Base-by-base conservation (phyloP, 2,797 vertebrate species). In the Pantherophis vulpinus region DNA sequence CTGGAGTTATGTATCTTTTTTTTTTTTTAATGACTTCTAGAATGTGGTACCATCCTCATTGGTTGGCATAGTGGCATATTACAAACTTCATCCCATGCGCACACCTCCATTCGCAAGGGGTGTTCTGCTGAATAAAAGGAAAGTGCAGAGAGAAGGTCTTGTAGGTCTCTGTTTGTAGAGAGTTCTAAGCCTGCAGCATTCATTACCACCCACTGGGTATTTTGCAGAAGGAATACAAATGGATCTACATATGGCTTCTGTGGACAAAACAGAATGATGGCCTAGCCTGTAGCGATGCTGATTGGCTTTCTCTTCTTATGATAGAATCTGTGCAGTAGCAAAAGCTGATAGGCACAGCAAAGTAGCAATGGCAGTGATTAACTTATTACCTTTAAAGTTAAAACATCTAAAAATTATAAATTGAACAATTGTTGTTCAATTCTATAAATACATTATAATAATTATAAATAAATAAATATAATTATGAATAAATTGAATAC, bases 1-100 rank as follows among this genome's bases (percentile, higher is more conserved):
- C 37, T 91, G 94, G 92, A n/a, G 58, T 90, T 94, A 74, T 54
- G 14, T 29, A 32, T 87, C 59, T 74, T 47, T 79, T 79, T 37
- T 37, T 37, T 37, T 42, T 83, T 25, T 4, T 11, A 10, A 83
- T 83, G 37, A 25, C 87, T 63, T 91, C 13, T 12, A 56, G 14
- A 93, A 94, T 20, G 27, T 47, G 91, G 23, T 18, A 91, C 32
- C 63, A 63, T 11, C 91, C 14, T 27, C 56, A 60, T 18, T 18
- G 90, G 70, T 20, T 86, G 11, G 56, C 60, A 25, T 2, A 1
- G 86, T 89, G 61, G 2, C 58, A 54, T 89, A 54, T 51, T 60
- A 87, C 93, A 6, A 90, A 91, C 93, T 90, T 70, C 91, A 37
- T 94, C 58, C 92, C 83, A 47, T 54, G n/a, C 9, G 3, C 95